Base-by-base conservation (phyloP, 2,888 invertebrate species). In the Eledone cirrhosa region DNA sequence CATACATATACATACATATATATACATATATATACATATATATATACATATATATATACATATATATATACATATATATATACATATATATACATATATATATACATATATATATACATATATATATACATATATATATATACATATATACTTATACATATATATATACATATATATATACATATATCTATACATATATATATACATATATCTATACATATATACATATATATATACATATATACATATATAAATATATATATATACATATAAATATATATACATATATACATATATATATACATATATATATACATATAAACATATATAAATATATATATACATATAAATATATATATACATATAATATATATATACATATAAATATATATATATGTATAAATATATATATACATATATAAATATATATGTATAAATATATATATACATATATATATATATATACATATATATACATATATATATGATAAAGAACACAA, bases 381-480 rank as follows among this genome's bases (percentile, higher is more conserved):
- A 0, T 24, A 65, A 24, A 65, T 24, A 24, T 65, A 65, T 5
- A 14, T 14, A 27, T 22, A 27, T 11, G 11, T 16, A 2, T 11
- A 3, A 2, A 59, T 11, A 16, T 5, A 59, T 14, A 59, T 11
- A 59, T 3, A 14, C 16, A 3, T 24, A 5, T 59, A 14, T 5
- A 5, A n/a, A 59, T 59, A 59, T 3, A 16, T 59, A 16, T 59
- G 14, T 59, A 59, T 59, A 16, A 11, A 59, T 59, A 59, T 59
- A 59, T 59, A 59, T 59, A 59, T 59, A 59, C 24, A 16, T 59
- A 16, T 59, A 16, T 59, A 59, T 59, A 59, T 59, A 59, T 59
- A 59, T 59, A 59, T 59, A 59, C 24, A 16, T 59, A 59, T 59
- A 59, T 59, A 59, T 59, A n/a, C n/a, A n/a, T n/a, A n/a, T n/a